These are phyloP conservation scores for Florisuga fusca DNA, from an alignment of 2,797 vertebrate species.

Conservation along the genomic window DNA sequence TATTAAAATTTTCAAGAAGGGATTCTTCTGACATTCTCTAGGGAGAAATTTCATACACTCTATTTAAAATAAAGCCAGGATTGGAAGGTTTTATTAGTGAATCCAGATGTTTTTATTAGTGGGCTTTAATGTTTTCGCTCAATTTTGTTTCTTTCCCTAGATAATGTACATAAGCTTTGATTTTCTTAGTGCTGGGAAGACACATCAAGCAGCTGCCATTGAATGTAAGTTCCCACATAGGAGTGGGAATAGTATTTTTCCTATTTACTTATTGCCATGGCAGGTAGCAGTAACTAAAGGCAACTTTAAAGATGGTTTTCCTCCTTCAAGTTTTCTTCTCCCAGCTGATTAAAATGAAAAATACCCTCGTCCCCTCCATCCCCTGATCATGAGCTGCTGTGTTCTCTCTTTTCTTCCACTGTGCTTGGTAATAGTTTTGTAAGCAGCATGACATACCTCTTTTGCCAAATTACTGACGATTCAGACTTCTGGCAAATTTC, in stretches of 20 bases:
- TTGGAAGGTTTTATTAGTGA: background rate
- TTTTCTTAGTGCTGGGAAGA: background rate
- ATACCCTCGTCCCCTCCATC: background rate
- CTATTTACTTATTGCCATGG: background rate
- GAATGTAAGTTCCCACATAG: background rate
- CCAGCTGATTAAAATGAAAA: slow-evolving; percentile 10
- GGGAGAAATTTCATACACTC: background rate
- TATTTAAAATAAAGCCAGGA: background rate
- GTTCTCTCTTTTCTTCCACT: background rate
- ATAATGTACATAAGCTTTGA: background rate
- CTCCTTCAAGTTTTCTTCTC: background rate
- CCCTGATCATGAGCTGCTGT: background rate
- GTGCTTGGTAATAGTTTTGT: background rate
- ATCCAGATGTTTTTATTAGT: background rate
- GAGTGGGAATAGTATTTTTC: background rate
- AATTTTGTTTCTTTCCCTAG: background rate
- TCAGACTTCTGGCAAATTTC: background rate
- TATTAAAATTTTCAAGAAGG: background rate
- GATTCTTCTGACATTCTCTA: background rate
- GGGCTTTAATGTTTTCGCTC: background rate
- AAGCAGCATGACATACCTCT: background rate
- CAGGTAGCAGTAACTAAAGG: slow-evolving; percentile 12
- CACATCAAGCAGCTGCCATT: background rate
- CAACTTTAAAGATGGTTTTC: background rate
- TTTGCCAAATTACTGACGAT: background rate